Evolutionary conservation across 1,140 invertebrate genomes (phyloP), one percentile per base, ranked within the genome.

Genomic region (Drosophila nigromelanica): DNA sequence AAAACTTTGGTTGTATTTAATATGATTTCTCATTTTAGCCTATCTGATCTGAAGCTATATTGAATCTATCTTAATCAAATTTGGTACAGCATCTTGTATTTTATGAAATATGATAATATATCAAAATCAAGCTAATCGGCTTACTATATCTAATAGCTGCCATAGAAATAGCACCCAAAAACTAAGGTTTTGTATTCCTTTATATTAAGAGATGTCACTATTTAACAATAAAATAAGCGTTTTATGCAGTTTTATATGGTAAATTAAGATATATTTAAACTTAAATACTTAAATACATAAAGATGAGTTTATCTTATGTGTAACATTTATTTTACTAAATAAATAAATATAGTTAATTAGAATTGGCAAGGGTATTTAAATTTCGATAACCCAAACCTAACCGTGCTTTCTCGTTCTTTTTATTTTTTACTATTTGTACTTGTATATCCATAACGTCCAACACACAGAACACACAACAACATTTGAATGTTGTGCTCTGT

Each of bases 401-500:
- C 39, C 5, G 37, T 27, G 15, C 51, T 30, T 54, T 24, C 27
- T 27, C 40, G 33, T 5, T 63, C 21, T 48, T 62, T 62, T 60
- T 82, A 63, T 63, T 74, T 67, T 52, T 76, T 76, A 48, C 1
- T 55, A 15, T 42, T 10, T 42, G 12, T 58, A 18, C 12, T 12
- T 43, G 10, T 18, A 10, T 42, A n/a, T 15, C 27, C 40, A 58
- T 45, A 45, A 58, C 40, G 40, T 58, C 24, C 55, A 58, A 30
- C 52, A 35, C 33, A 42, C 37, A 55, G 40, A 58, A 43, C 52
- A 35, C 33, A 42, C 52, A 55, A 55, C 40, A 58, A 27, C 52
- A 68, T 68, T 66, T 76, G 80, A 70, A 67, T 77, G 61, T 76
- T 60, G 27, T 63, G 59, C 55, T 47, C 51, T 61, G 66, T 64